Evolutionary conservation across 1,140 invertebrate species (phyloP).

Genomic region (Sycophila sp.): DNA sequence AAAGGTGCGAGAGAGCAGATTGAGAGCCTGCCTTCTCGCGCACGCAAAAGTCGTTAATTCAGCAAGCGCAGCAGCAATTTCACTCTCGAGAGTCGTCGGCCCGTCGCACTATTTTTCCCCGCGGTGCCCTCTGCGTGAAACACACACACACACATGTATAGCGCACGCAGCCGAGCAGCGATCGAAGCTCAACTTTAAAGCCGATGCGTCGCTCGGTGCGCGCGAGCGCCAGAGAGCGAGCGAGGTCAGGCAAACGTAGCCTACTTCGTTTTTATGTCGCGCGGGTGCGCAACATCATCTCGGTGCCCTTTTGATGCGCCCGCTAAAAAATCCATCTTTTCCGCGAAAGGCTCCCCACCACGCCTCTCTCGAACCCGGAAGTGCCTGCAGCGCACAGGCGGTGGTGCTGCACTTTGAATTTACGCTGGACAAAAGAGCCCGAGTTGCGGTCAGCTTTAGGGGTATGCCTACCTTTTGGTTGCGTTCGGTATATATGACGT

Average conservation of each 20-base stretch:
- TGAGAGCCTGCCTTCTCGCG: not conserved
- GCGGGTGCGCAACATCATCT: slow-evolving; percentile 7
- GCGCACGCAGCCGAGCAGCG: too few relatives aligned
- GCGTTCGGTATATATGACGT: too few relatives aligned
- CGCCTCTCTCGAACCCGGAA: too few relatives aligned
- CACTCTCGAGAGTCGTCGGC: not conserved
- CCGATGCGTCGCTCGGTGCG: not conserved
- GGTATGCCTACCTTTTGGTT: too few relatives aligned
- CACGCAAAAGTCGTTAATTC: not conserved
- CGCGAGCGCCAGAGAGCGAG: not conserved
- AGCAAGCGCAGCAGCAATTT: not conserved
- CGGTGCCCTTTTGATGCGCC: not conserved
- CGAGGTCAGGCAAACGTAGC: slow-evolving; percentile 8
- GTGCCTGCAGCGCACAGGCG: too few relatives aligned
- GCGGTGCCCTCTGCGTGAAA: not conserved
- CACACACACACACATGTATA: not conserved
- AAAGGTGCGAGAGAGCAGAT: slow-evolving; percentile 1
- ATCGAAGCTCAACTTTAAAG: slow-evolving; percentile 6
- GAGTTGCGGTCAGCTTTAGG: too few relatives aligned
- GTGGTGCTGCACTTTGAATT: too few relatives aligned
- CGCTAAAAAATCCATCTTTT: too few relatives aligned
- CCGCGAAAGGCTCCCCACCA: too few relatives aligned
- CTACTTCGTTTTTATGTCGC: slow-evolving; percentile 7
- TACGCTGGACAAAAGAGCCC: too few relatives aligned
- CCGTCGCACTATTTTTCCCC: not conserved